Percentiles rank a stretch among this genome's conserved stretches.
Conservation (phyloP, 2,888 invertebrate genomes). For the Stenotaenia linearis region DNA sequence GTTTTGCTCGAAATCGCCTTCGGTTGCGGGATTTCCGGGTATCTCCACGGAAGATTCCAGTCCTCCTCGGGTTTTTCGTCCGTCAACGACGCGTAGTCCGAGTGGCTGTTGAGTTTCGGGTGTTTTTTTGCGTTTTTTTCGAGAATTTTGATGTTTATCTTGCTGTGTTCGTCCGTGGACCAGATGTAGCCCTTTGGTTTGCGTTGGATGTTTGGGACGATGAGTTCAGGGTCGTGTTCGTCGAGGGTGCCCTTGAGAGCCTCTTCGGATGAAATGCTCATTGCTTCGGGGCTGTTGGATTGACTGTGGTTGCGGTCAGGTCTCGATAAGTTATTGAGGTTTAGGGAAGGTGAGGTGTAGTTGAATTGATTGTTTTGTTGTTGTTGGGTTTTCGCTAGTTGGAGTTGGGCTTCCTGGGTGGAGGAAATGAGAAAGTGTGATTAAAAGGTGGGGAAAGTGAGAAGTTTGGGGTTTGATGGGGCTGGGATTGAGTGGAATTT, state of each 20-base stretch:
- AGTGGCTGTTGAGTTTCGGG: constrained; percentile 27
- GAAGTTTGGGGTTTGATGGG: background rate
- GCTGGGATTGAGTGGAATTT: too few species aligned
- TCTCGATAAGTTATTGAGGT: background rate
- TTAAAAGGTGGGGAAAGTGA: background rate
- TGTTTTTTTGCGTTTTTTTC: background rate
- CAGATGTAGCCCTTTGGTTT: constrained; percentile 33
- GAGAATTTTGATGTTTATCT: background rate
- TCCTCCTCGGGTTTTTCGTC: constrained; percentile 30
- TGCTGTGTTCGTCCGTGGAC: constrained; percentile 32
- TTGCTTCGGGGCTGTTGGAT: constrained; percentile 35
- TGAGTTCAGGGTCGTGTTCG: constrained; percentile 31
- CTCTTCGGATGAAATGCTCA: constrained; percentile 37
- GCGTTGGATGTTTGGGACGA: constrained; percentile 35
- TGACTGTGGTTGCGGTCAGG: constrained; percentile 12
- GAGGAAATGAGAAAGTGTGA: background rate
- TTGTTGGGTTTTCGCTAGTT: background rate
- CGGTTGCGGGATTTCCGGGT: constrained; percentile 35
- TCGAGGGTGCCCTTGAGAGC: constrained; percentile 30
- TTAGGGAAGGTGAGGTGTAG: background rate
- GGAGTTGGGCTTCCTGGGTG: constrained; percentile 17
- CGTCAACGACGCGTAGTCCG: constrained; percentile 24
- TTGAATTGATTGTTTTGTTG: background rate
- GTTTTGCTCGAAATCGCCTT: constrained; percentile 35
- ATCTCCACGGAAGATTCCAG: constrained; percentile 32